phyloP scores from a whole-genome alignment of 1,140 invertebrate species.

The Lerema accius region DNA sequence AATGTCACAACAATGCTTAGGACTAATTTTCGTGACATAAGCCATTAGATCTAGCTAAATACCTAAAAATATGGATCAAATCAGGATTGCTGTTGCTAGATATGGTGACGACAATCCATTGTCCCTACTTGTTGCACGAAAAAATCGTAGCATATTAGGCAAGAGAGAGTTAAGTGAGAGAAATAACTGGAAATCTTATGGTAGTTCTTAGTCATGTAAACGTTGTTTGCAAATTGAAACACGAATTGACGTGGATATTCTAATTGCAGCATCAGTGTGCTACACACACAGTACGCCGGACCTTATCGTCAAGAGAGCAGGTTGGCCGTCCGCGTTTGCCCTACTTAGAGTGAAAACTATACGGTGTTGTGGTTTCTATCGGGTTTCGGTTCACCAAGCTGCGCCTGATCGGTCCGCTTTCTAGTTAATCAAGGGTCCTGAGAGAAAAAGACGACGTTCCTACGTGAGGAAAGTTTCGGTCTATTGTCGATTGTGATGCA shows the following conservation, averaged over 20 bases:
- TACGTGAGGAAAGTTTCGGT: conserved; percentile 12
- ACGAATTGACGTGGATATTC: conserved; percentile 1
- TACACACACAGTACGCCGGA: conserved; percentile 27
- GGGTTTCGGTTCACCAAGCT: conserved; percentile 68
- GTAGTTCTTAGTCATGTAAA: not conserved
- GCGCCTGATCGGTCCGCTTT: conserved; percentile 59
- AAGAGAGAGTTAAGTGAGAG: too few relatives aligned
- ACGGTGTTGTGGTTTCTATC: conserved; percentile 68
- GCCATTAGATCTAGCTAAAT: too few relatives aligned
- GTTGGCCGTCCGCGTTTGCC: conserved; percentile 57
- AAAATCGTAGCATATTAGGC: too few relatives aligned
- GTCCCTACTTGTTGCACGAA: too few relatives aligned
- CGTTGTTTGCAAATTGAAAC: not conserved
- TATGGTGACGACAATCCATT: too few relatives aligned
- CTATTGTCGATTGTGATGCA: conserved; percentile 8
- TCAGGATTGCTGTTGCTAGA: too few relatives aligned
- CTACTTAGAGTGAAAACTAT: conserved; percentile 74
- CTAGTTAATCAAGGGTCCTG: conserved; percentile 45
- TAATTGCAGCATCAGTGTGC: not conserved
- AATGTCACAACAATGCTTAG: too few relatives aligned
- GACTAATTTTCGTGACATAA: too few relatives aligned
- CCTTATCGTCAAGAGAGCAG: conserved; percentile 55
- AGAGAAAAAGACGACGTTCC: conserved; percentile 29
- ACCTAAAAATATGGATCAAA: too few relatives aligned
- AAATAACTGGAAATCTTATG: too few relatives aligned